Conservation (phyloP, 2,113 vertebrate genomes). For the Dromas ardeola region DNA sequence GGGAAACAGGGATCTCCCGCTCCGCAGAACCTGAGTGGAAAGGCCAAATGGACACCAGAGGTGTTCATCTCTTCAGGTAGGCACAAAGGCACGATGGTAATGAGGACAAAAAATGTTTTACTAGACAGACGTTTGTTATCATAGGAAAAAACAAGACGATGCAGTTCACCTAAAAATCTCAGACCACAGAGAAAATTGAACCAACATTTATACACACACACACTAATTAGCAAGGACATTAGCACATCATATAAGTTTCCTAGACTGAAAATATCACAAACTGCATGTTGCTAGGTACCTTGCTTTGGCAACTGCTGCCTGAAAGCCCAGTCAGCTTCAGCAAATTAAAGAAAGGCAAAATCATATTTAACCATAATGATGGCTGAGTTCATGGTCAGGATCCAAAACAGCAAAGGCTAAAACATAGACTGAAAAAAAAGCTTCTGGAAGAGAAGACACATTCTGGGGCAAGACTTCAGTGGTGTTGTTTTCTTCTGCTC, state of each 20-base stretch:
- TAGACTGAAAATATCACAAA: background rate
- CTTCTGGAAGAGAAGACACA: background rate
- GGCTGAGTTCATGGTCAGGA: background rate
- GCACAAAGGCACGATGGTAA: background rate
- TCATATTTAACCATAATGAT: background rate
- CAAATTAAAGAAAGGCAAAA: background rate
- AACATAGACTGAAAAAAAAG: background rate
- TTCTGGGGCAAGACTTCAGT: background rate
- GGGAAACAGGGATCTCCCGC: background rate
- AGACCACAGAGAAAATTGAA: background rate
- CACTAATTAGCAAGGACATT: background rate
- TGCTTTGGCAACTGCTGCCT: background rate
- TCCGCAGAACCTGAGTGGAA: accelerated
- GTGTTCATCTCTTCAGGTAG: background rate
- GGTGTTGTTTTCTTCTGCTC: background rate
- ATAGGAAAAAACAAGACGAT: background rate
- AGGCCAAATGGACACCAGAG: accelerated
- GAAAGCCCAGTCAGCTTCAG: background rate
- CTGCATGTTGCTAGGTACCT: background rate
- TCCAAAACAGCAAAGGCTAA: background rate
- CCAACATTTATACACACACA: background rate
- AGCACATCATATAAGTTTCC: background rate
- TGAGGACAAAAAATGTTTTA: background rate
- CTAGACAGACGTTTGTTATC: background rate
- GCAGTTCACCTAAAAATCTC: background rate